Base-by-base conservation (phyloP, 2,113 vertebrate genomes). In the Alligator mississippiensis region DNA sequence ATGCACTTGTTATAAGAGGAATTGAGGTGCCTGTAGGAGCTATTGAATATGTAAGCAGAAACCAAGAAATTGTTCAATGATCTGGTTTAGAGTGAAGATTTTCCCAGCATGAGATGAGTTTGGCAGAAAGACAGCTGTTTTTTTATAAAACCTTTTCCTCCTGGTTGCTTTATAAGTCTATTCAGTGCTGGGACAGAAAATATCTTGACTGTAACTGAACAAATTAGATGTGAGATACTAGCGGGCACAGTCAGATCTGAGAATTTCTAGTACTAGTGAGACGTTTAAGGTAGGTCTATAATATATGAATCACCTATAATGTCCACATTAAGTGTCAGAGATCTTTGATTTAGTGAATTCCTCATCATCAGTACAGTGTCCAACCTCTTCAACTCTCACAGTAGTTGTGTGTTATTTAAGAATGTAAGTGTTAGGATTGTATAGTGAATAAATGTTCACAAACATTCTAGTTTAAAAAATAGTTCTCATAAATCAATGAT, bases 61-160 rank as follows among this genome's bases (percentile, higher is more conserved):
- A 80, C 4, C 4, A 64, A 47, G 30, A 75, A 93, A 85, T 87
- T 94, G 34, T 28, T 84, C 16, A 82, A 19, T 72, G 77, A 60
- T 63, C 60, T 85, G 15, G 21, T 83, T 87, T 63, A 93, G 77
- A 87, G 24, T 68, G 19, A 80, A 28, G 21, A 74, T 57, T 76
- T 93, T 57, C 5, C 79, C 64, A 92, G 17, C 6, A 21, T 38
- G 27, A 78, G 61, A 59, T 82, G 85, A 79, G 88, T 89, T 91
- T 55, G 54, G 24, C 64, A 94, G 78, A 92, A 90, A 89, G 34
- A 8, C 2, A 1, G 47, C 5, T 34, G 54, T 82, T 78, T 8
- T 27, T 85, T 77, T 81, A 74, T 55, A 84, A 90, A 93, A 61
- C 5, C 17, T 84, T 93, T 90, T 85, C 10, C 88, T 76, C 16